Base-by-base conservation (phyloP, 2,888 invertebrate species). In the Aspidiotus destructor region DNA sequence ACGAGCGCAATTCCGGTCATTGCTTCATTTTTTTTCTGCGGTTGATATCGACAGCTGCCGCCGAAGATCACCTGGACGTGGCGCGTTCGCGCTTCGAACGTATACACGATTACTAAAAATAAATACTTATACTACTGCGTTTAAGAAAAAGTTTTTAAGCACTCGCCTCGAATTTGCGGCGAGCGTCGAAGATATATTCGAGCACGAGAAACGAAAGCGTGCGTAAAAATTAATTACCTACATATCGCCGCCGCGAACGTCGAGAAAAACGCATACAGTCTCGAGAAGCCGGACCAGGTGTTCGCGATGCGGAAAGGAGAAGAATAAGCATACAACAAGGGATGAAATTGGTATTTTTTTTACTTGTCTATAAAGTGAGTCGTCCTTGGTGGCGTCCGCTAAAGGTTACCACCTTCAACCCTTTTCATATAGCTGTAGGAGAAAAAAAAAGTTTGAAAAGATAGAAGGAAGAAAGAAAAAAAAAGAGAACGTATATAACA, bases 321-420 rank as follows among this genome's bases (percentile, higher is more conserved):
- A n/a, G 10, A 48, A 13, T 13, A 6, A 11, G 13, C 13, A 58
- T 28, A 17, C 40, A 58, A 58, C 58, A 40, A 28, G 58, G 58
- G 58, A 58, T 58, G 58, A 58, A 58, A 58, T 58, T 40, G 58
- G 58, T 58, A 13, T 17, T 58, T 17, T 58, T 58, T 58, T 58
- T 28, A 10, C 17, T 55, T 3, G n/a, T 10, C 55, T 55, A 13
- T 58, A 58, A 58, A 58, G 28, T 28, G 28, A 28, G 28, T 40
- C 58, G 58, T 58, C 58, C 58, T 58, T 58, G 58, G 28, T 58
- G 58, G 58, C 58, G 58, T 58, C 58, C 58, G 58, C 58, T 58
- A 58, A n/a, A 58, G 58, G 58, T 58, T 58, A 40, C 58, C 58
- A 40, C 58, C 58, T 58, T 58, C 58, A 58, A 58, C 58, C 58